Conservation (phyloP, 2,797 vertebrate genomes). For the Propithecus deckenii region DNA sequence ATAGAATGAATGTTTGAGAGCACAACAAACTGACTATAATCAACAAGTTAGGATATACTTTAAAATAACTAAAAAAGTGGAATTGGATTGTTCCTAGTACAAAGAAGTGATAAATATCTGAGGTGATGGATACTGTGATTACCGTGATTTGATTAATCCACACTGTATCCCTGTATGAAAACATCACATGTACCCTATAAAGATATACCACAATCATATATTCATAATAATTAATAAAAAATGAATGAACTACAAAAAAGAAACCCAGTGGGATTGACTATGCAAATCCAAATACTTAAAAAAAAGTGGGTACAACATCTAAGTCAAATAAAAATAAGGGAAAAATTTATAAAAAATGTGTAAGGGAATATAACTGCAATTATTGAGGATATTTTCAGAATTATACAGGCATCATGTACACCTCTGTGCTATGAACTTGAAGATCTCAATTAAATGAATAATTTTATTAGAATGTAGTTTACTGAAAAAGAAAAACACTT, state of each 20-base stretch:
- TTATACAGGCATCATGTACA: neutral
- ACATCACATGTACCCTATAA: too few relatives aligned
- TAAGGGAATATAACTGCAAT: neutral
- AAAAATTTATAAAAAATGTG: neutral
- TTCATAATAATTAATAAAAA: too few relatives aligned
- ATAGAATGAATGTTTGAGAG: too few relatives aligned
- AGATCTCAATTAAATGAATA: neutral
- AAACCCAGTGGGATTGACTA: neutral
- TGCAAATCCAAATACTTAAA: neutral
- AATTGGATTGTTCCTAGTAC: too few relatives aligned
- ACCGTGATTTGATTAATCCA: too few relatives aligned
- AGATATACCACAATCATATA: too few relatives aligned
- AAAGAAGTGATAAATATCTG: too few relatives aligned
- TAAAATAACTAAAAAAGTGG: too few relatives aligned
- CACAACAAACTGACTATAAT: too few relatives aligned
- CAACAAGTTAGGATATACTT: too few relatives aligned
- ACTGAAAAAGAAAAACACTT: neutral
- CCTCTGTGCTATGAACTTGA: neutral
- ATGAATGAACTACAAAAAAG: neutral
- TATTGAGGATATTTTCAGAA: neutral
- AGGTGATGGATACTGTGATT: too few relatives aligned
- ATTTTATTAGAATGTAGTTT: neutral
- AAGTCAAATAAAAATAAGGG: neutral
- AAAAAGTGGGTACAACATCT: neutral
- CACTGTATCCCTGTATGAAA: too few relatives aligned